Evolutionary conservation across 2,797 vertebrate species (phyloP).

Genomic region (Gila robusta): DNA sequence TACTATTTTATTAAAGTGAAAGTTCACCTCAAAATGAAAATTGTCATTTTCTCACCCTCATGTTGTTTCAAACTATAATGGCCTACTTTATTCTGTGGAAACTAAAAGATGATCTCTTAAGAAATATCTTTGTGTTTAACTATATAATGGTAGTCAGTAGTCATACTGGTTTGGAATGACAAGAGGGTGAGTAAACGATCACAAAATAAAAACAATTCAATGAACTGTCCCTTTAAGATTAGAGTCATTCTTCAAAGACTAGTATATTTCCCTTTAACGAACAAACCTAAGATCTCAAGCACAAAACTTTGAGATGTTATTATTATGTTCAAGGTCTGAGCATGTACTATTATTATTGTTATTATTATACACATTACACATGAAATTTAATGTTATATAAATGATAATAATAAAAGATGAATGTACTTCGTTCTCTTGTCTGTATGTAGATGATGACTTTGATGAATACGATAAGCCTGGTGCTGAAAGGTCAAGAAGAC

Average conservation of each 20-base stretch:
- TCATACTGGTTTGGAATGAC: background rate
- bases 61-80: background rate
- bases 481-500: conserved; percentile 92
- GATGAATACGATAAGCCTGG: conserved; percentile 97
- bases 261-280: no score
- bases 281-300: background rate
- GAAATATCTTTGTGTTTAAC: background rate
- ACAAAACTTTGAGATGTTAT: background rate
- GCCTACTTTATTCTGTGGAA: background rate
- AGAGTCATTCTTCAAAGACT: background rate
- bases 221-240: background rate
- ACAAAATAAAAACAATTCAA: no score
- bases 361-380: background rate
- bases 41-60: background rate
- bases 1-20: background rate
- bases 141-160: background rate
- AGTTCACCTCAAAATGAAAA: background rate
- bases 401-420: background rate
- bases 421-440: background rate
- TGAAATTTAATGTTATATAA: background rate
- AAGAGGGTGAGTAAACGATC: background rate
- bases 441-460: conserved; percentile 89
- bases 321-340: background rate
- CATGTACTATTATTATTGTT: conserved; percentile 6
- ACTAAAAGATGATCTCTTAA: background rate